Evolutionary conservation across 2,888 invertebrate species (phyloP).

Genomic region (Campoplex capitator): DNA sequence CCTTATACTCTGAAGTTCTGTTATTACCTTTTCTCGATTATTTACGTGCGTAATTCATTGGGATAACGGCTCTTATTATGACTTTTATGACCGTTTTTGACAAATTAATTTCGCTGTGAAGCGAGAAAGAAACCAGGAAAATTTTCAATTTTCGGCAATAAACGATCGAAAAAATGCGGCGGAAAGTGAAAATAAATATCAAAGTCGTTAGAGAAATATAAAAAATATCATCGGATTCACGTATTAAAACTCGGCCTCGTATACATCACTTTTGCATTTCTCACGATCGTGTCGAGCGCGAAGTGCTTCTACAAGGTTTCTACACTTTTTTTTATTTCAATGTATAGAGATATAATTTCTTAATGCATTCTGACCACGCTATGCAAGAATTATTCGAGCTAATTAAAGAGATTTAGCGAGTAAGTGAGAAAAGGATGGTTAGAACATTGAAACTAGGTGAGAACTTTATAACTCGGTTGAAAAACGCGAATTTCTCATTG

Average conservation of each 20-base stretch:
- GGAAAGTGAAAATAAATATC: background rate
- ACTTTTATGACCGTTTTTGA: constrained; percentile 4
- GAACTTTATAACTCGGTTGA: constrained; percentile 27
- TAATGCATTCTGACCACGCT: constrained; percentile 2
- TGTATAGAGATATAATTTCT: background rate
- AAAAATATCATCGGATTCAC: background rate
- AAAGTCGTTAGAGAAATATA: background rate
- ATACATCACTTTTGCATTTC: background rate
- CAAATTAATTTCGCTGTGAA: background rate
- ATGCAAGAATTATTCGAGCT: constrained; percentile 49
- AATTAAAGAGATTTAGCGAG: constrained; percentile 59
- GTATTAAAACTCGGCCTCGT: background rate
- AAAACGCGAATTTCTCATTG: constrained; percentile 28
- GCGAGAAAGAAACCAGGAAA: too few species aligned
- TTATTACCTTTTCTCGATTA: constrained; percentile 18
- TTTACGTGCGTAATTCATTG: background rate
- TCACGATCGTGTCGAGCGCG: background rate
- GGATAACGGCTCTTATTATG: background rate
- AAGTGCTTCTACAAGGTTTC: background rate
- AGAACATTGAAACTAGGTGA: constrained; percentile 21
- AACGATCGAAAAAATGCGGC: background rate
- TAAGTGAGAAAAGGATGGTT: constrained; percentile 23
- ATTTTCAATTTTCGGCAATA: background rate
- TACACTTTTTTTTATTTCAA: background rate
- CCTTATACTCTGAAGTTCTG: background rate